These are phyloP conservation scores for Abrostola tripartita DNA, from an alignment of 2,888 invertebrate species.

Conservation along the genomic window DNA sequence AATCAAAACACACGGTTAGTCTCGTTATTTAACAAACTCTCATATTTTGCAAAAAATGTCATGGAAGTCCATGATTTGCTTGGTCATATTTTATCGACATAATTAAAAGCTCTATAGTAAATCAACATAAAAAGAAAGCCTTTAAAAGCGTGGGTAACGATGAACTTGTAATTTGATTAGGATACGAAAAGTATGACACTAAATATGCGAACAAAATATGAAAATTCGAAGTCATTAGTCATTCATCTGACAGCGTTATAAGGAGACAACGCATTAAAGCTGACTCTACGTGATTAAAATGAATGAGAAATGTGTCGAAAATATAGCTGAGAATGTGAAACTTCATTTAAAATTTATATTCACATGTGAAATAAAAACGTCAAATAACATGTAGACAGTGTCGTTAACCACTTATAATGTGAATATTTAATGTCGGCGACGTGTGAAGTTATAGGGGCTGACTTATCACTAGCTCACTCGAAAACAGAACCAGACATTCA, in stretches of 20 bases:
- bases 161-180: constrained; percentile 21
- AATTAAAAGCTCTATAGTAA: constrained; percentile 13
- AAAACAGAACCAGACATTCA: constrained; percentile 50
- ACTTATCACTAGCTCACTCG: constrained; percentile 43
- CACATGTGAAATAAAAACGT: constrained; percentile 55
- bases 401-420: constrained; percentile 58
- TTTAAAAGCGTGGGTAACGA: constrained; percentile 18
- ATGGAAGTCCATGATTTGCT: neutral
- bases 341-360: constrained; percentile 51
- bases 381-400: constrained; percentile 45
- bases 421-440: constrained; percentile 49
- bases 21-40: neutral
- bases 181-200: constrained; percentile 33
- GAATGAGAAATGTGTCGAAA: constrained; percentile 50
- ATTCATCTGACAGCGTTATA: constrained; percentile 41
- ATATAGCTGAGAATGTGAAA: constrained; percentile 52
- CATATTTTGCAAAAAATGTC: neutral
- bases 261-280: constrained; percentile 36
- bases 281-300: constrained; percentile 48
- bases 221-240: constrained; percentile 47
- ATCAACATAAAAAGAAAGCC: constrained; percentile 4
- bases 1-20: constrained; percentile 1
- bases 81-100: constrained; percentile 2
- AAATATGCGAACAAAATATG: constrained; percentile 28
- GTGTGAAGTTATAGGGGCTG: constrained; percentile 48